phyloP scores from a whole-genome alignment of 2,888 invertebrate species.

The Sinodicranocentrus sp. region DNA sequence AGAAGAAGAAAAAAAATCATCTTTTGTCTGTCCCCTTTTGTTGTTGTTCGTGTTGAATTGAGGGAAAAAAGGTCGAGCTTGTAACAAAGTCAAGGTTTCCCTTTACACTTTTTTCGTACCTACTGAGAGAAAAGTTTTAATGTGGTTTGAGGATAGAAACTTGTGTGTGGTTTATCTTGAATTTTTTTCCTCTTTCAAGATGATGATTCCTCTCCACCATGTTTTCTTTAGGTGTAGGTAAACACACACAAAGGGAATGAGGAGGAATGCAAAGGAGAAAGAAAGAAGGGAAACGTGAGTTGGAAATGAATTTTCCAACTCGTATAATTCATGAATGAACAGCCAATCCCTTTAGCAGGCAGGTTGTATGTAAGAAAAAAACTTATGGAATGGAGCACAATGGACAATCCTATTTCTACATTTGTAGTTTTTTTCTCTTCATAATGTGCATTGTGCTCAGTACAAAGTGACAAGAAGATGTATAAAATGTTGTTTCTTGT shows the following conservation, averaged over 20 bases:
- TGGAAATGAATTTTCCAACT: conserved; percentile 46
- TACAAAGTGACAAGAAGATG: too few relatives aligned
- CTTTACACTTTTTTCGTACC: background rate
- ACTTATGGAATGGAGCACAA: too few relatives aligned
- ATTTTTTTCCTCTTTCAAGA: conserved; percentile 19
- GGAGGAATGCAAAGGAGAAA: conserved; percentile 2
- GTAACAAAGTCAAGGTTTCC: conserved; percentile 42
- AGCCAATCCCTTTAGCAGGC: conserved; percentile 31
- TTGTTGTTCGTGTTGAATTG: conserved; percentile 14
- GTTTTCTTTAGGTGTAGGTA: too few relatives aligned
- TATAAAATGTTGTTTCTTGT: too few relatives aligned
- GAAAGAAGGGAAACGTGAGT: conserved; percentile 39
- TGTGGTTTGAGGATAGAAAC: too few relatives aligned
- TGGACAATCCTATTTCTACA: conserved; percentile 14
- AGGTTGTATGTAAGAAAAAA: too few relatives aligned
- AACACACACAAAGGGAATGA: background rate
- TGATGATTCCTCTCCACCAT: background rate
- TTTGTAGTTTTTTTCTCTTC: conserved; percentile 5
- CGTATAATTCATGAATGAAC: conserved; percentile 48
- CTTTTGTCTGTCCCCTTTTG: conserved; percentile 20
- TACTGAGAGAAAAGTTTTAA: too few relatives aligned
- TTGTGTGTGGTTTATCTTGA: conserved; percentile 14
- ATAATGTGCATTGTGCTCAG: too few relatives aligned
- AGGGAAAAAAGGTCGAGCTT: background rate
- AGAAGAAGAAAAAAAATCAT: conserved; percentile 3